phyloP scores from a whole-genome alignment of 2,888 invertebrate genomes.

The Tipula confusa region DNA sequence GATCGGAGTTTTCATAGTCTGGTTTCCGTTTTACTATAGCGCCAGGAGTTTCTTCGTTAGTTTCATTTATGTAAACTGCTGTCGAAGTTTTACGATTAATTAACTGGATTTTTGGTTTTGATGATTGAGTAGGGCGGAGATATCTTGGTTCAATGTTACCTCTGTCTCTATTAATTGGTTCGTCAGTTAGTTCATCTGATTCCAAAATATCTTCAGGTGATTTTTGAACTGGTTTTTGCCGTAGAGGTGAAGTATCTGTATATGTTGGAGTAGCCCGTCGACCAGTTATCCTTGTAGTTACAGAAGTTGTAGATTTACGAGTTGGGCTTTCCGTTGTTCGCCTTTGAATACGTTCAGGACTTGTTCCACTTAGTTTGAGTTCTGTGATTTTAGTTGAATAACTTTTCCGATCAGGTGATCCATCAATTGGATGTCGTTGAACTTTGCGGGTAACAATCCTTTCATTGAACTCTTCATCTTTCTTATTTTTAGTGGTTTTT shows the following conservation, averaged over 20 bases:
- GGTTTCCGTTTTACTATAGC: not conserved
- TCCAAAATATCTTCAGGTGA: not conserved
- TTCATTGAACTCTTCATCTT: not conserved
- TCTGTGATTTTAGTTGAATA: not conserved
- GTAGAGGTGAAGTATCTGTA: not conserved
- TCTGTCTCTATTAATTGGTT: not conserved
- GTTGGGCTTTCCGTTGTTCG: not conserved
- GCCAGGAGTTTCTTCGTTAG: not conserved
- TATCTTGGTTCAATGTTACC: not conserved
- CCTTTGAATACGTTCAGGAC: not conserved
- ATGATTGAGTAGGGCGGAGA: not conserved
- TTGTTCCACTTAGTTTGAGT: too few relatives aligned
- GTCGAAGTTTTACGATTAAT: not conserved
- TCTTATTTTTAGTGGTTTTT: not conserved
- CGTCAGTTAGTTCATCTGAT: conserved; percentile 36
- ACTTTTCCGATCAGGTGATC: not conserved
- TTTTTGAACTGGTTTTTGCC: not conserved
- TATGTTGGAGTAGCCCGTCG: not conserved
- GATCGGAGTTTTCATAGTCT: not conserved
- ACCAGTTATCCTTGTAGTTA: not conserved
- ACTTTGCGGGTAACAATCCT: not conserved
- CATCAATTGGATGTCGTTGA: not conserved
- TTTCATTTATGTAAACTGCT: not conserved
- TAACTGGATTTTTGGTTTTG: not conserved
- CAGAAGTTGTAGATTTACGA: not conserved